Conservation (phyloP, 2,797 vertebrate species). For the Pangasius krempfi region DNA sequence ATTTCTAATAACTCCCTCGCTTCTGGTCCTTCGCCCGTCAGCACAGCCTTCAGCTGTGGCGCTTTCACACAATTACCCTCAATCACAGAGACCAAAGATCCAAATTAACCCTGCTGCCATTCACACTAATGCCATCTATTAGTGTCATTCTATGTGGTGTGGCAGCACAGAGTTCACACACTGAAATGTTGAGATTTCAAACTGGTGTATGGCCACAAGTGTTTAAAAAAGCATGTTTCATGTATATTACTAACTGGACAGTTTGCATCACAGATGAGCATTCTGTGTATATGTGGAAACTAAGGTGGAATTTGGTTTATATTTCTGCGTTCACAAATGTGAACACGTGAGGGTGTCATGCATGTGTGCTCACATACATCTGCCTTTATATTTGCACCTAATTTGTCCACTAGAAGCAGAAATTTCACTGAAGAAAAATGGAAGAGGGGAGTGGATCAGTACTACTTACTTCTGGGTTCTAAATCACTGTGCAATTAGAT, state of each 20-base stretch:
- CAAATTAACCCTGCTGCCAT: conserved; percentile 44
- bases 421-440: neutral
- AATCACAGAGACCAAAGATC: conserved; percentile 41
- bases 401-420: neutral
- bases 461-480: neutral
- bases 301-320: neutral
- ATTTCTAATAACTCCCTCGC: conserved; percentile 55
- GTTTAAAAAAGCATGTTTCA: neutral
- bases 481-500: neutral
- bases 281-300: neutral
- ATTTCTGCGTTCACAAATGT: neutral
- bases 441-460: neutral
- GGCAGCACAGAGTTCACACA: conserved; percentile 2
- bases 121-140: conserved; percentile 41
- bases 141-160: conserved; percentile 19
- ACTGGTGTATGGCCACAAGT: neutral
- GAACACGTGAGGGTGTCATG: neutral
- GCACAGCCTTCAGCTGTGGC: conserved; percentile 28
- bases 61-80: conserved; percentile 47
- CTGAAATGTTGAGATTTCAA: neutral
- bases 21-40: conserved; percentile 28
- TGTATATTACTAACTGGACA: neutral
- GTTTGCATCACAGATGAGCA: neutral
- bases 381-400: neutral
- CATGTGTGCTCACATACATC: neutral